Base-by-base conservation (phyloP, 1,140 invertebrate genomes). In the Thaumatotibia leucotreta region DNA sequence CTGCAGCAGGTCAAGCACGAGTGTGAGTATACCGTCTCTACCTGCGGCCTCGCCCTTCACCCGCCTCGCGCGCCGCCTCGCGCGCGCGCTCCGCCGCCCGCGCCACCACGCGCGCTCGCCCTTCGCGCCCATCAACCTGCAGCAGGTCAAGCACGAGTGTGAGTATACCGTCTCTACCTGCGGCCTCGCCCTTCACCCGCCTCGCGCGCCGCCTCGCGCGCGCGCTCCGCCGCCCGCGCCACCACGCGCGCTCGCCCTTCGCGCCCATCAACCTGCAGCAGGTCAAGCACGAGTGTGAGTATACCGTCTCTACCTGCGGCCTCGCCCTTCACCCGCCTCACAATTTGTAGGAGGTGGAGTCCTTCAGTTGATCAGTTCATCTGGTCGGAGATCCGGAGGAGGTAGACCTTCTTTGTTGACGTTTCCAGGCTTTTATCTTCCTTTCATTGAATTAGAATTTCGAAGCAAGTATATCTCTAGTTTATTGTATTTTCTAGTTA, bases 241-340 rank as follows among this genome's bases (percentile, higher is more conserved):
- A 97, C 90, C 96, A 96, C 31, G 96, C 97, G 45, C 92, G 98
- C 69, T 95, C 96, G 71, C 98, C 97, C 27, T 97, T 97, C 84
- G 95, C 94, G 86, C 94, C 96, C 39, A 95, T 98, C 78, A 97
- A 97, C 91, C 93, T 96, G 69, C 92, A 95, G 74, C 93, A 95
- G 66, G 96, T 98, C 75, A 97, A 97, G 84, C 95, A 95, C 87
- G 96, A 97, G 92, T 96, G 96, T 95, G 89, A 93, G 94, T 92
- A 69, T n/a, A 23, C 27, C 33, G 8, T 17, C 14, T 35, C 8
- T 29, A 29, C 27, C 6, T 29, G 27, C 6, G 27, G n/a, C n/a
- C n/a, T n/a, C n/a, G n/a, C n/a, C n/a, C n/a, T n/a, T n/a, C n/a
- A n/a, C n/a, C n/a, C n/a, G n/a, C n/a, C n/a, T n/a, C n/a, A n/a